Base-by-base conservation (phyloP, 2,113 vertebrate genomes). In the Sapajus apella region DNA sequence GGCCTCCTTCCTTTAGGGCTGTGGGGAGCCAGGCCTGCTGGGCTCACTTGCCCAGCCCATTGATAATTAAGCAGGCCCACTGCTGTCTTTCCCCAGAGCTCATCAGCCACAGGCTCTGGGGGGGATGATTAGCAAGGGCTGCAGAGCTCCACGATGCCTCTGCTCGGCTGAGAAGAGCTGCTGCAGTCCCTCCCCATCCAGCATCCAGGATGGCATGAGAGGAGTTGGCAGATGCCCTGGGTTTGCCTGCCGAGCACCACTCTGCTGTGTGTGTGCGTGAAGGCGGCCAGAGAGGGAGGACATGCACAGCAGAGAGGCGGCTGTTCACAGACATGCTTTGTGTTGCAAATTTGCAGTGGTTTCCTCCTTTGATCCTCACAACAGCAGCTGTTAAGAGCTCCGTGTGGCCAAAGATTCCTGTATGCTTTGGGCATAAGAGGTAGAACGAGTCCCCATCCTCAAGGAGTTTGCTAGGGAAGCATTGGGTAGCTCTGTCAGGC, bases 221-320 rank as follows among this genome's bases (percentile, higher is more conserved):
- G 56, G 35, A 72, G 37, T 6, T 1, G 5, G 13, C 12, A 43
- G 55, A 12, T 4, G 25, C 25, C 43, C 35, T 27, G 80, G 27
- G 21, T 11, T 32, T 50, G 23, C 30, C 61, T 4, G 16, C 66
- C 32, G 17, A 9, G 27, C 6, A 0, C 25, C 5, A 4, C 27
- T 47, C 23, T 35, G 8, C 58, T 40, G n/a, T 9, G 0, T 30
- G 25, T 40, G 12, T 68, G 25, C 2, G 10, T 27, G 45, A 17
- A n/a, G 3, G 14, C 0, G 16, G 5, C 72, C n/a, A n/a, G n/a
- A n/a, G n/a, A n/a, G n/a, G n/a, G n/a, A n/a, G n/a, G n/a, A n/a
- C n/a, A n/a, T n/a, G n/a, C n/a, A n/a, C n/a, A n/a, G n/a, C 23
- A 56, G 16, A 35, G 27, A 27, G 35, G n/a, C 0, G 2, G 2